phyloP scores from a whole-genome alignment of 2,113 vertebrate species.

The Triplophysa dalaica region DNA sequence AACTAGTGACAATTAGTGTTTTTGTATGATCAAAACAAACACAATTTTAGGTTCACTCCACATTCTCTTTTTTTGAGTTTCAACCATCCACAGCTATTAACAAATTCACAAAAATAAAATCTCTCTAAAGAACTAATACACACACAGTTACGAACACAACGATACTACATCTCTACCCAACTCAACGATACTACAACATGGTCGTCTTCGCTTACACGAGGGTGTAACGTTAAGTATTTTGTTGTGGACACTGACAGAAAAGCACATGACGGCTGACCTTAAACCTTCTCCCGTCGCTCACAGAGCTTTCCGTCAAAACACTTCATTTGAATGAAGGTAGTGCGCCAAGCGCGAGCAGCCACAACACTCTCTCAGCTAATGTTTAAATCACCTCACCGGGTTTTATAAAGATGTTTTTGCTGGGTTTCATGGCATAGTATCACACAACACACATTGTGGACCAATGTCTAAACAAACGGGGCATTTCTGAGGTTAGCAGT shows the following conservation, averaged over 20 bases:
- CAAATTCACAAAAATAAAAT: not conserved
- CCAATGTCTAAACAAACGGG: not conserved
- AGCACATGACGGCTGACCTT: constrained; percentile 13
- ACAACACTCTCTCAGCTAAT: constrained; percentile 8
- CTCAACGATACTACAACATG: too few relatives aligned
- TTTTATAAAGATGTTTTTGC: constrained; percentile 22
- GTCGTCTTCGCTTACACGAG: too few relatives aligned
- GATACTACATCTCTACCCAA: too few relatives aligned
- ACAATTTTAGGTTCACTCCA: not conserved
- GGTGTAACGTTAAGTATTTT: not conserved
- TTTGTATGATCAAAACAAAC: not conserved
- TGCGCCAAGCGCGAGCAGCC: not conserved
- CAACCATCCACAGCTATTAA: not conserved
- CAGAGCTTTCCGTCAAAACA: not conserved
- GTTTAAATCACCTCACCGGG: constrained; percentile 16
- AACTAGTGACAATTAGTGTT: too few relatives aligned
- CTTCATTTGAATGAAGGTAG: not conserved
- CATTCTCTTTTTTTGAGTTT: not conserved
- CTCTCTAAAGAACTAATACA: not conserved
- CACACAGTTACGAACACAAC: not conserved
- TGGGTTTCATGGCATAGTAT: constrained; percentile 8
- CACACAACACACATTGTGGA: not conserved
- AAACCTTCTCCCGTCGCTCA: constrained; percentile 5
- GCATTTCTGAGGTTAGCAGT: not conserved
- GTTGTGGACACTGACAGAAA: not conserved